Evolutionary conservation across 30 jellyfish, hydroid and myxozoan species (phyloP).

Genomic region (Phacellophora camtschatica): DNA sequence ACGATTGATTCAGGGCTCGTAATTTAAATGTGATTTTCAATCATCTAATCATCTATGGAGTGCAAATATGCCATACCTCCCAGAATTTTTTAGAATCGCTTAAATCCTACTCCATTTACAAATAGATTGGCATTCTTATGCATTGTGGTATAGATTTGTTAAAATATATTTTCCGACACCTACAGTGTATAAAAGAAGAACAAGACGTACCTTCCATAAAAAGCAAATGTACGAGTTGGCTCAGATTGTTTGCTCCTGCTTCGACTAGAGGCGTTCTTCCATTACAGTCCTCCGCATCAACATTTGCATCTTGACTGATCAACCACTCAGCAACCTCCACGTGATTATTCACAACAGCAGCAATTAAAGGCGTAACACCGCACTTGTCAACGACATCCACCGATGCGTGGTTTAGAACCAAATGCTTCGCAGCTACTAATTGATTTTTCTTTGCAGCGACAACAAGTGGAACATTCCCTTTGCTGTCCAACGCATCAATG

Average conservation of each 20-base stretch:
- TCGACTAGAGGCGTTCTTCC: constrained; percentile 43
- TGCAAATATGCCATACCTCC: too few relatives aligned
- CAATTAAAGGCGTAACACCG: constrained; percentile 31
- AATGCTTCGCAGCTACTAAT: constrained; percentile 32
- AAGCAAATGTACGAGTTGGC: constrained; percentile 35
- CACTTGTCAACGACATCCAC: constrained; percentile 10
- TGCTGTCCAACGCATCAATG: neutral
- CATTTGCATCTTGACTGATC: constrained; percentile 55
- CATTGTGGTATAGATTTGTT: too few relatives aligned
- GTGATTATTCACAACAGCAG: constrained; percentile 18
- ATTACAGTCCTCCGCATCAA: constrained; percentile 36
- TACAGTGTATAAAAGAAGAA: neutral
- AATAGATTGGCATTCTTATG: too few relatives aligned
- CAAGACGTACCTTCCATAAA: constrained; percentile 45
- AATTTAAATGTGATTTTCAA: too few relatives aligned
- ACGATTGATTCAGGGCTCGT: too few relatives aligned
- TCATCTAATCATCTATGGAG: too few relatives aligned
- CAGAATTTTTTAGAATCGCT: too few relatives aligned
- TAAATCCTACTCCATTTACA: too few relatives aligned
- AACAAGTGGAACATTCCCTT: constrained; percentile 46
- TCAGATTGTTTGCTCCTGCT: constrained; percentile 23
- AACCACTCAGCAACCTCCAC: constrained; percentile 48
- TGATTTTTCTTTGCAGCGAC: constrained; percentile 29
- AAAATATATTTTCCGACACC: too few relatives aligned
- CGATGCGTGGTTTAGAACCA: constrained; percentile 22